Evolutionary conservation across 1,140 invertebrate species (phyloP).

Genomic region (Papilio aristodemus): DNA sequence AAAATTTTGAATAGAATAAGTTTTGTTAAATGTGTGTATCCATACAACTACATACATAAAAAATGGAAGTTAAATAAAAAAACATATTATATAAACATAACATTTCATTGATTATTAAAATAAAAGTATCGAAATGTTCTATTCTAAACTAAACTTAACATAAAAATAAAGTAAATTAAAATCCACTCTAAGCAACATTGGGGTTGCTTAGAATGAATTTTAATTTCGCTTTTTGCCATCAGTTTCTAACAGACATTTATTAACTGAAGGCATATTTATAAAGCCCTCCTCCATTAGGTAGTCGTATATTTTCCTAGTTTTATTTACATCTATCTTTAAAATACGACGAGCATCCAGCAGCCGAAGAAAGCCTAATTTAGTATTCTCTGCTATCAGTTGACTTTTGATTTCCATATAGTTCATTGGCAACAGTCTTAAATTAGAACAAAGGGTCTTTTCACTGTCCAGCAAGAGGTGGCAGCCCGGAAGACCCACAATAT

Average conservation of each 20-base stretch:
- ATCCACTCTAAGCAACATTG: neutral
- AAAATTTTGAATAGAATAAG: too few species aligned
- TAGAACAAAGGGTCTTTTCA: slow-evolving; percentile 90
- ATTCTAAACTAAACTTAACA: slow-evolving; percentile 22
- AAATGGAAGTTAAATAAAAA: too few species aligned
- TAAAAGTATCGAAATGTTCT: slow-evolving; percentile 1
- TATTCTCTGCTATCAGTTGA: slow-evolving; percentile 87
- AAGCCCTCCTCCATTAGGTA: slow-evolving; percentile 87
- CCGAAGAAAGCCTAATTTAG: slow-evolving; percentile 85
- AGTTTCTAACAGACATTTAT: neutral
- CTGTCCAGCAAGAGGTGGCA: slow-evolving; percentile 87
- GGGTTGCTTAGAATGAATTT: too few species aligned
- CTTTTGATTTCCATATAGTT: slow-evolving; percentile 89
- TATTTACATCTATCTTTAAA: slow-evolving; percentile 96
- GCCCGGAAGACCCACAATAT: slow-evolving; percentile 88
- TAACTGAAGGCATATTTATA: slow-evolving; percentile 79
- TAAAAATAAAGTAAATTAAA: slow-evolving; percentile 32
- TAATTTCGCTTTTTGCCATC: too few species aligned
- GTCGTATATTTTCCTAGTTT: slow-evolving; percentile 94
- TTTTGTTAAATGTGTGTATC: neutral
- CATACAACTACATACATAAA: too few species aligned
- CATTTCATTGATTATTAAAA: slow-evolving; percentile 8
- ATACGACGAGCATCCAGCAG: slow-evolving; percentile 90
- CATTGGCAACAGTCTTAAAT: slow-evolving; percentile 86
- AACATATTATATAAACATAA: neutral